Conservation (phyloP, 2,797 vertebrate genomes). For the Microcaecilia unicolor region DNA sequence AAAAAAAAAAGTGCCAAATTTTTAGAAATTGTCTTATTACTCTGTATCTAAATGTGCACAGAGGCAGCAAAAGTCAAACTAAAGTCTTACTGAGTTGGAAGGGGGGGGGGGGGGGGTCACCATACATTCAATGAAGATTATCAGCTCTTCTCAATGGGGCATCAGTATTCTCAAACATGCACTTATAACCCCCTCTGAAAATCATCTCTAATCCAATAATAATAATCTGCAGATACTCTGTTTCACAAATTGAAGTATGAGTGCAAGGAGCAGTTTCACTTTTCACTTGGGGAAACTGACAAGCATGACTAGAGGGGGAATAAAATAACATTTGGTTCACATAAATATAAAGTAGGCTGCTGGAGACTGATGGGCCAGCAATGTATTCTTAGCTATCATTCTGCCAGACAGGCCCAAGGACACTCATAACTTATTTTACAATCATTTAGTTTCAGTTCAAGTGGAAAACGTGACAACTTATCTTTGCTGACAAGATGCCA, state of each 20-base stretch:
- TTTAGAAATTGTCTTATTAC: slow-evolving; percentile 20
- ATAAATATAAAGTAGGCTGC: slow-evolving; percentile 82
- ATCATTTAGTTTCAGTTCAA: slow-evolving; percentile 98
- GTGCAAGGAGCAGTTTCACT: slow-evolving; percentile 57
- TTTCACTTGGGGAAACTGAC: slow-evolving; percentile 69
- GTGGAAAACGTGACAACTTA: slow-evolving; percentile 98
- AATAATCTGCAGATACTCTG: slow-evolving; percentile 44
- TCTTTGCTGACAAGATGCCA: slow-evolving; percentile 93
- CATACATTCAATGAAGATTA: slow-evolving; percentile 20
- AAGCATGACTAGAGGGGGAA: slow-evolving; percentile 89
- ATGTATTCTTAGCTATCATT: slow-evolving; percentile 62
- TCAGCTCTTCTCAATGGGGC: slow-evolving; percentile 60
- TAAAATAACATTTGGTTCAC: slow-evolving; percentile 93
- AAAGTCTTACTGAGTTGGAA: slow-evolving; percentile 11
- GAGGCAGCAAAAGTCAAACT: slow-evolving; percentile 16
- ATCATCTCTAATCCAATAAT: no score
- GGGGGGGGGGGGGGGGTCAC: slow-evolving; percentile 35
- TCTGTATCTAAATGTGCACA: slow-evolving; percentile 18
- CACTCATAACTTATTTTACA: slow-evolving; percentile 98
- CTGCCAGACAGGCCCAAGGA: slow-evolving; percentile 90
- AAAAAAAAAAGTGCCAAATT: no score
- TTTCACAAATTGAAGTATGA: slow-evolving; percentile 42
- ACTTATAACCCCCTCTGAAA: slow-evolving; percentile 46
- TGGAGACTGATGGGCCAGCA: slow-evolving; percentile 68
- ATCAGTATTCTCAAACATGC: slow-evolving; percentile 38